Conservation (phyloP, 2,888 invertebrate genomes). For the Aelia acuminata region DNA sequence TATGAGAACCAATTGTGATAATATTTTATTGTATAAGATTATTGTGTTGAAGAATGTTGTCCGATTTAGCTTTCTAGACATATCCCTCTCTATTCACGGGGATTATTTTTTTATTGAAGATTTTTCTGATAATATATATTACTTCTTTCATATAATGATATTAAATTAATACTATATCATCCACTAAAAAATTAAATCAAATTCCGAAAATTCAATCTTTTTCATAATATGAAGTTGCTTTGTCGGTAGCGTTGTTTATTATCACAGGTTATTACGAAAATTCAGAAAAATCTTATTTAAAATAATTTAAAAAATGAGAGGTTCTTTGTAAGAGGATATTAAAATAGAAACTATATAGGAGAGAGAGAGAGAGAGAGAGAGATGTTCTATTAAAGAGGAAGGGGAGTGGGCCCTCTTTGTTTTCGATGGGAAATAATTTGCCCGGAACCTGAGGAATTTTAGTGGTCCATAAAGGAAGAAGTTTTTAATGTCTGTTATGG, state of each 20-base stretch:
- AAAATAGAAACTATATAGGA: constrained; percentile 39
- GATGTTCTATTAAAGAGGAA: no score
- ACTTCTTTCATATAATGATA: neutral
- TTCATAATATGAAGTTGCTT: neutral
- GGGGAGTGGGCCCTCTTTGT: neutral
- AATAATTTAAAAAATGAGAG: constrained; percentile 37
- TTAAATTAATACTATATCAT: neutral
- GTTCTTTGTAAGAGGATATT: constrained; percentile 10
- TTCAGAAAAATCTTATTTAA: constrained; percentile 19
- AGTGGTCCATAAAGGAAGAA: constrained; percentile 50
- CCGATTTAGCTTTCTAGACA: neutral
- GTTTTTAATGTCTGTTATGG: constrained; percentile 50
- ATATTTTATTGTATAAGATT: no score
- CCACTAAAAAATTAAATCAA: neutral
- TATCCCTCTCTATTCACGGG: no score
- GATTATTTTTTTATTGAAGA: no score
- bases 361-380: neutral
- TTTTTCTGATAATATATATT: neutral
- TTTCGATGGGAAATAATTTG: constrained; percentile 44
- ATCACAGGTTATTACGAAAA: constrained; percentile 9
- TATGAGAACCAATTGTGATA: no score
- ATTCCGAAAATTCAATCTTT: neutral
- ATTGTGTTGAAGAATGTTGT: no score
- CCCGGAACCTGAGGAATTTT: constrained; percentile 46
- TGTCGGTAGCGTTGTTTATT: constrained; percentile 8